Evolutionary conservation across 2,797 vertebrate species (phyloP).

Genomic region (Peromyscus melanophrys): DNA sequence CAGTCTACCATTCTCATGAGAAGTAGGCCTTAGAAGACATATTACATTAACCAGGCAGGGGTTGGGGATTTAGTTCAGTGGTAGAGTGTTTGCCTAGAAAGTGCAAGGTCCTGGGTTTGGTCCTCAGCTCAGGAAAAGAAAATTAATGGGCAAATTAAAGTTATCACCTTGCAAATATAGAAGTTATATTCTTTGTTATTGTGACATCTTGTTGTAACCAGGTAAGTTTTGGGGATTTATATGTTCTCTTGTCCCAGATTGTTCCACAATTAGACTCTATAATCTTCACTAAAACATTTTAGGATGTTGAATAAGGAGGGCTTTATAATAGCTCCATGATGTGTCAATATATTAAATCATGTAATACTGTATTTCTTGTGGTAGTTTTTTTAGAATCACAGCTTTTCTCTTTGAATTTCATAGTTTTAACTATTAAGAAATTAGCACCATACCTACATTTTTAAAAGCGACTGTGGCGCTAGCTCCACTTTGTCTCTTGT

Average conservation of each 20-base stretch:
- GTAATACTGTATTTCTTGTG: not conserved
- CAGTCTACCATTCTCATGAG: not conserved
- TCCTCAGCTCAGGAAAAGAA: not conserved
- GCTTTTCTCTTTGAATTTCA: constrained; percentile 33
- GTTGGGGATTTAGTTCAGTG: not conserved
- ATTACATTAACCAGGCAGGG: not conserved
- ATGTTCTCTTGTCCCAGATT: not conserved
- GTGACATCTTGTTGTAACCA: not conserved
- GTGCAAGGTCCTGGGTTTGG: not conserved
- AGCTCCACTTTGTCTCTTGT: not conserved
- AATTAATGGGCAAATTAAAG: not conserved
- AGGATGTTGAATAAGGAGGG: constrained; percentile 8
- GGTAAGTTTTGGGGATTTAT: constrained; percentile 20
- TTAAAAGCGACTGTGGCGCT: not conserved
- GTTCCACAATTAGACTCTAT: not conserved
- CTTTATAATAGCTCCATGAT: constrained; percentile 13
- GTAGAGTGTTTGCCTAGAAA: not conserved
- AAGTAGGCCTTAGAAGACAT: not conserved
- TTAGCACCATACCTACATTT: not conserved
- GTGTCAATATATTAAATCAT: constrained; percentile 41
- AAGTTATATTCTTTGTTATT: constrained; percentile 16
- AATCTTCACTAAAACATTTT: not conserved
- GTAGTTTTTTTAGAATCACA: not conserved
- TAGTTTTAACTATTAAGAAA: constrained; percentile 13
- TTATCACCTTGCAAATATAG: constrained; percentile 8